phyloP scores from a whole-genome alignment of 2,797 vertebrate species.

The Dromococcyx pavoninus region DNA sequence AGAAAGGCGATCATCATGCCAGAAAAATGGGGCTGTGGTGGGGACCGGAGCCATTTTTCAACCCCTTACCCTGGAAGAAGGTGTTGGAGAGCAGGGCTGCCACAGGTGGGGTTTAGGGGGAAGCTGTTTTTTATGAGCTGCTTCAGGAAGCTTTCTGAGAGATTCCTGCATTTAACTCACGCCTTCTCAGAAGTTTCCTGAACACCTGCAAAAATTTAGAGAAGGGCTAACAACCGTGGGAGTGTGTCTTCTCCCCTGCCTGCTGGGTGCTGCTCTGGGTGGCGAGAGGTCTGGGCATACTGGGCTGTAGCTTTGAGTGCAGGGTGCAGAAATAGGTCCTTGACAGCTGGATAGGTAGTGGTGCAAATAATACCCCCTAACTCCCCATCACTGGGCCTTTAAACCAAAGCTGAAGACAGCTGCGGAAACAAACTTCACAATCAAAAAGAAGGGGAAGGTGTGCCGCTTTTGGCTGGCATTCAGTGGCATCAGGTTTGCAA shows the following conservation, averaged over 20 bases:
- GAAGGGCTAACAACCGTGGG: neutral
- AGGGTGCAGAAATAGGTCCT: neutral
- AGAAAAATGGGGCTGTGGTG: constrained; percentile 7
- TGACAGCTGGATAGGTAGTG: neutral
- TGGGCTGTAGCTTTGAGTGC: neutral
- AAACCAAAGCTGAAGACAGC: neutral
- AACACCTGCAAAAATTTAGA: neutral
- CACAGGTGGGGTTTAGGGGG: neutral
- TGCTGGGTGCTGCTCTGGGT: neutral
- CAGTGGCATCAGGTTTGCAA: neutral
- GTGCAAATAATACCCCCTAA: neutral
- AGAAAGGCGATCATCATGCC: neutral
- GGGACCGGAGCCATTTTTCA: neutral
- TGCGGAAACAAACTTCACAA: neutral
- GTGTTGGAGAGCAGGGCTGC: neutral
- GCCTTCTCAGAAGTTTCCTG: neutral
- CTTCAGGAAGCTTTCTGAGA: neutral
- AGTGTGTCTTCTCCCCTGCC: neutral
- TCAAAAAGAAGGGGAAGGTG: neutral
- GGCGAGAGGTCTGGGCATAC: neutral
- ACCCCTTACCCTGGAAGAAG: neutral
- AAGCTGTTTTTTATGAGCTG: neutral
- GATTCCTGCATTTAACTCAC: neutral
- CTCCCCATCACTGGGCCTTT: neutral
- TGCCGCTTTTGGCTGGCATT: neutral